Evolutionary conservation across 2,797 vertebrate species (phyloP).

Genomic region (Eleutherodactylus coqui): DNA sequence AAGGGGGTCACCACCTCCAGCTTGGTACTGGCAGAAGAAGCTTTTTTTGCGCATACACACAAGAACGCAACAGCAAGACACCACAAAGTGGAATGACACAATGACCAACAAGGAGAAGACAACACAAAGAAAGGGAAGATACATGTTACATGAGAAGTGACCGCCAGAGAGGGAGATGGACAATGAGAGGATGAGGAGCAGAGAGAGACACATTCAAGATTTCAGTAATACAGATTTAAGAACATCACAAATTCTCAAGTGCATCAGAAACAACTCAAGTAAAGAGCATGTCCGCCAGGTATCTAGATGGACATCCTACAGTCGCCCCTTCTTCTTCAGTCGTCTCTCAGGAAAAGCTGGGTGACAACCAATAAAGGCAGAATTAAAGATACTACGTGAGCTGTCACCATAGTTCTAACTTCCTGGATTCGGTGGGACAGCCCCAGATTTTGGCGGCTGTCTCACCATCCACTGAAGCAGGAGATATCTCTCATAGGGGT

Average conservation of each 20-base stretch:
- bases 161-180: neutral
- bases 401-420: too few relatives aligned
- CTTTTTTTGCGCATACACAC: slow-evolving; percentile 35
- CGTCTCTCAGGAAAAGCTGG: neutral
- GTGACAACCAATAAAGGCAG: too few relatives aligned
- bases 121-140: slow-evolving; percentile 62
- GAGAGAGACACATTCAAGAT: slow-evolving; percentile 29
- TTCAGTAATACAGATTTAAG: slow-evolving; percentile 29
- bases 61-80: slow-evolving; percentile 39
- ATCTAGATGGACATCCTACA: neutral
- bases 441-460: too few relatives aligned
- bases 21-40: slow-evolving; percentile 45
- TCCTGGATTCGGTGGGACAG: too few relatives aligned
- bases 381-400: too few relatives aligned
- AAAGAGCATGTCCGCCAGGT: neutral
- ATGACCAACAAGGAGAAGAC: slow-evolving; percentile 51
- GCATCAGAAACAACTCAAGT: neutral
- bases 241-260: slow-evolving; percentile 26
- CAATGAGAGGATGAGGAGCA: slow-evolving; percentile 22
- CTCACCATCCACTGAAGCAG: too few relatives aligned
- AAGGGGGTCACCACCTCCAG: slow-evolving; percentile 78
- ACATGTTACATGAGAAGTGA: slow-evolving; percentile 58
- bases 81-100: slow-evolving; percentile 48
- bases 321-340: neutral
- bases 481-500: too few relatives aligned